These are phyloP conservation scores for Sus cebifrons DNA, from an alignment of 2,797 vertebrate genomes.

Conservation along the genomic window DNA sequence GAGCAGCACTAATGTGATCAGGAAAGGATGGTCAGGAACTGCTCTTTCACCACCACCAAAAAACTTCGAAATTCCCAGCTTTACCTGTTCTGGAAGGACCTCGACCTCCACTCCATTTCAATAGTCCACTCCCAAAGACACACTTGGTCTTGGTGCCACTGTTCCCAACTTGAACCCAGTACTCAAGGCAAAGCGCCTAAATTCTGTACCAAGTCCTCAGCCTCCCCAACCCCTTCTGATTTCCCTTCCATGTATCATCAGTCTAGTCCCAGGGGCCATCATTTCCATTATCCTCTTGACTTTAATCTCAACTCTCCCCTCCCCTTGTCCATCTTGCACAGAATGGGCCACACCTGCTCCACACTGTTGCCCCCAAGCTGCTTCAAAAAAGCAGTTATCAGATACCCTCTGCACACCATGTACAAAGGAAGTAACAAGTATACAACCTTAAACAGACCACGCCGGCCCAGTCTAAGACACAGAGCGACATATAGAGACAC, in stretches of 20 bases:
- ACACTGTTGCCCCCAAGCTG: too few relatives aligned
- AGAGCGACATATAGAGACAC: neutral
- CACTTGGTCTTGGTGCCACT: neutral
- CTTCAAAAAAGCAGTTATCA: neutral
- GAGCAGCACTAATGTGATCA: neutral
- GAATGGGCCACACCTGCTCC: accelerated
- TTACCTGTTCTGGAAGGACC: neutral
- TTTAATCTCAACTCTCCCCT: too few relatives aligned
- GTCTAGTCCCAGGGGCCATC: neutral
- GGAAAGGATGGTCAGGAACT: neutral
- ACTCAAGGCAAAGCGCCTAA: neutral
- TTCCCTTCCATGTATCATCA: neutral
- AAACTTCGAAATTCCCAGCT: neutral
- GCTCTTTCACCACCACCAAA: neutral
- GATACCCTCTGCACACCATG: neutral
- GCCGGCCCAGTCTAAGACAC: neutral
- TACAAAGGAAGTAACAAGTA: neutral
- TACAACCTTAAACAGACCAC: neutral
- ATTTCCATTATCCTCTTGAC: neutral
- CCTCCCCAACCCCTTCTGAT: neutral
- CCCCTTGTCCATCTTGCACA: accelerated
- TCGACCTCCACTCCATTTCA: neutral
- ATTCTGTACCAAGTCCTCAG: too few relatives aligned
- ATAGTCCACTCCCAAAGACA: neutral
- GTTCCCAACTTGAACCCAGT: neutral